Percentiles rank a stretch among this genome's conserved stretches.
phyloP scores from a whole-genome alignment of 2,797 vertebrate species.

The Enteromius viviparus region DNA sequence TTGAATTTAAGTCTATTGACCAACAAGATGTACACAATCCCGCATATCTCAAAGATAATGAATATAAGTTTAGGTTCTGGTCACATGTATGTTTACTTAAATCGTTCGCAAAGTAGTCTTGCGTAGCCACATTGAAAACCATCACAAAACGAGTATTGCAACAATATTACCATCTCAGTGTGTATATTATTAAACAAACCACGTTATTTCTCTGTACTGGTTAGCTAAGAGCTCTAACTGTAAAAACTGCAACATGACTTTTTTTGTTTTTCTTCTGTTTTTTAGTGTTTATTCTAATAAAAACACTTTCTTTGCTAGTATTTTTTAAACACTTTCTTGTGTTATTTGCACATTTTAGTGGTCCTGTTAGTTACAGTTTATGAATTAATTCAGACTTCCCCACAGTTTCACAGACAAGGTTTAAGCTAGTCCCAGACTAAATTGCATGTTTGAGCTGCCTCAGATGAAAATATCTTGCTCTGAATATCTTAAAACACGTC shows the following conservation, averaged over 20 bases:
- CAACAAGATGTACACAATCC: neutral
- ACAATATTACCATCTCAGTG: neutral
- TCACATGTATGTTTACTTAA: neutral
- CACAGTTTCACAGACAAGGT: too few relatives aligned
- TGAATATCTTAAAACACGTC: too few relatives aligned
- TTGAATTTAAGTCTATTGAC: neutral
- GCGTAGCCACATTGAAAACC: neutral
- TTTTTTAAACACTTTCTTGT: neutral
- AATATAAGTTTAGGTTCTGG: neutral
- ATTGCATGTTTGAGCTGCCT: too few relatives aligned
- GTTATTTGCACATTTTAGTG: neutral
- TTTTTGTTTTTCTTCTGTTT: neutral
- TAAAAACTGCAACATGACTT: neutral
- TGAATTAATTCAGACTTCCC: neutral
- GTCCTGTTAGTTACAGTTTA: neutral
- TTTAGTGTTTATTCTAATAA: neutral
- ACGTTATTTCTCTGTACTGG: neutral
- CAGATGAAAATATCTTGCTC: too few relatives aligned
- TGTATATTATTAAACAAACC: neutral
- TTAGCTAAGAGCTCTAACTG: neutral
- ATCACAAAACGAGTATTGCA: neutral
- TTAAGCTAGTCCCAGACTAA: too few relatives aligned
- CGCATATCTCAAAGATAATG: too few relatives aligned
- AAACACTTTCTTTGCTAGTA: neutral
- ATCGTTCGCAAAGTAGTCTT: neutral